phyloP scores from a whole-genome alignment of 2,113 vertebrate species.

The Parus major region DNA sequence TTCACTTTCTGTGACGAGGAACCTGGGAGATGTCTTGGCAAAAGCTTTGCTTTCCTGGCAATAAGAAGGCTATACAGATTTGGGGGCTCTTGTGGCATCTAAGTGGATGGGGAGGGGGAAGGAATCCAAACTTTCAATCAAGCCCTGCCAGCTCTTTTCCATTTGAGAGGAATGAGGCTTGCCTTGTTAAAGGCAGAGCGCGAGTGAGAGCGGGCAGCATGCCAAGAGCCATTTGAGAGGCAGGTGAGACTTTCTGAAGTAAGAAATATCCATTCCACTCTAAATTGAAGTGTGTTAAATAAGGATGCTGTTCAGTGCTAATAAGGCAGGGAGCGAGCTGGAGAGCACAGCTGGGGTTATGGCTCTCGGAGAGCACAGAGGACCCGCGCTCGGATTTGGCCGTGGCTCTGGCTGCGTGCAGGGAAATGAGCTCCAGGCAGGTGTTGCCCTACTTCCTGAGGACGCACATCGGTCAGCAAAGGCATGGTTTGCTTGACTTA shows the following conservation, averaged over 20 bases:
- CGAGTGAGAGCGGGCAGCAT: constrained; percentile 6
- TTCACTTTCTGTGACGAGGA: constrained; percentile 29
- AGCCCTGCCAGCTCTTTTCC: constrained; percentile 63
- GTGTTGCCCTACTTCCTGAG: constrained; percentile 41
- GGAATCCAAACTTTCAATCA: constrained; percentile 67
- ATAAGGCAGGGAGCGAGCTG: constrained; percentile 43
- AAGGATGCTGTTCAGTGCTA: constrained; percentile 59
- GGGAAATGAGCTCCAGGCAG: constrained; percentile 59
- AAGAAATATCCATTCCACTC: constrained; percentile 71
- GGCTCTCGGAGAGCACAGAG: background rate
- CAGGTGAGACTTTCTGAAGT: constrained; percentile 71
- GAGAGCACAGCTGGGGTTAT: constrained; percentile 58
- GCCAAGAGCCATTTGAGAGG: constrained; percentile 69
- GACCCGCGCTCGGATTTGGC: background rate
- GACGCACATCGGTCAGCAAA: constrained; percentile 22
- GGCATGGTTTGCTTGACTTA: constrained; percentile 6
- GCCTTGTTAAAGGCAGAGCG: constrained; percentile 52
- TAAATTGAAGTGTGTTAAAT: constrained; percentile 67
- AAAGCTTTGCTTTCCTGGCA: constrained; percentile 58
- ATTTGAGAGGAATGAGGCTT: constrained; percentile 31
- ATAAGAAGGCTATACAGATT: constrained; percentile 33
- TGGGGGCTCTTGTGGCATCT: constrained; percentile 60
- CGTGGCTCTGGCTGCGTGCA: background rate
- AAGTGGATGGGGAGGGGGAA: constrained; percentile 54
- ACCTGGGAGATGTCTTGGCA: constrained; percentile 30